These are phyloP conservation scores for Liparis tanakae DNA, from an alignment of 2,797 vertebrate species.

Conservation along the genomic window DNA sequence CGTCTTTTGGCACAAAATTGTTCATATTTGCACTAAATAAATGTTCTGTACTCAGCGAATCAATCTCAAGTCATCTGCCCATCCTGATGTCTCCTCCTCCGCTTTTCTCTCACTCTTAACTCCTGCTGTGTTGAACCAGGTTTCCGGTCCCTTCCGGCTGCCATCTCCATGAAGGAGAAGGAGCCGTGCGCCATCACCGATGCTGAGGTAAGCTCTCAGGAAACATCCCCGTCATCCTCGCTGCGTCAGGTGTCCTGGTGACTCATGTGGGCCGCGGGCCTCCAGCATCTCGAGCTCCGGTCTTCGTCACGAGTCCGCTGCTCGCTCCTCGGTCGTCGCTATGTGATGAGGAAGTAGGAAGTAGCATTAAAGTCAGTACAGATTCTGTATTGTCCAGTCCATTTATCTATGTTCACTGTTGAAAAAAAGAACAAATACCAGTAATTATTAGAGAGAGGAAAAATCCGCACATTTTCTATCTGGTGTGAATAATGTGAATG, in stretches of 20 bases:
- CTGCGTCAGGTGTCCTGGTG: constrained; percentile 23
- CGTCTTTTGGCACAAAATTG: not conserved
- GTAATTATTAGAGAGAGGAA: not conserved
- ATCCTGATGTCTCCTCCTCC: not conserved
- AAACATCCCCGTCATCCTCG: constrained; percentile 44
- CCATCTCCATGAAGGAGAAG: constrained; percentile 83
- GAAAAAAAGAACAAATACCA: not conserved
- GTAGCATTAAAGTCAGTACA: not conserved
- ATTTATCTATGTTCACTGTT: not conserved
- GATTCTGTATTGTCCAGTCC: not conserved
- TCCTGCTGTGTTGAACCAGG: constrained; percentile 54
- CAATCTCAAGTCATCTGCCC: not conserved
- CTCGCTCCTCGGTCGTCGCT: not conserved
- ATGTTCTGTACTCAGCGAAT: not conserved
- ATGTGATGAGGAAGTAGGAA: constrained; percentile 16
- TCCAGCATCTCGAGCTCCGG: constrained; percentile 8
- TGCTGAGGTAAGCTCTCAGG: constrained; percentile 76
- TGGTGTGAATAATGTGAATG: not conserved
- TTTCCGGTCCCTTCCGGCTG: constrained; percentile 66
- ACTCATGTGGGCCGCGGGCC: constrained; percentile 32
- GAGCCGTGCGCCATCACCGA: constrained; percentile 71
- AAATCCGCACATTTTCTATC: not conserved
- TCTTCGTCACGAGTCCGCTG: constrained; percentile 21
- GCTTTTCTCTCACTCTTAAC: constrained; percentile 6
- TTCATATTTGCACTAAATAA: constrained; percentile 7